A percentile compares a stretch with the other conserved stretches of the same genome.
Evolutionary conservation across 2,888 invertebrate genomes (phyloP).

Genomic region (Acronicta alni): DNA sequence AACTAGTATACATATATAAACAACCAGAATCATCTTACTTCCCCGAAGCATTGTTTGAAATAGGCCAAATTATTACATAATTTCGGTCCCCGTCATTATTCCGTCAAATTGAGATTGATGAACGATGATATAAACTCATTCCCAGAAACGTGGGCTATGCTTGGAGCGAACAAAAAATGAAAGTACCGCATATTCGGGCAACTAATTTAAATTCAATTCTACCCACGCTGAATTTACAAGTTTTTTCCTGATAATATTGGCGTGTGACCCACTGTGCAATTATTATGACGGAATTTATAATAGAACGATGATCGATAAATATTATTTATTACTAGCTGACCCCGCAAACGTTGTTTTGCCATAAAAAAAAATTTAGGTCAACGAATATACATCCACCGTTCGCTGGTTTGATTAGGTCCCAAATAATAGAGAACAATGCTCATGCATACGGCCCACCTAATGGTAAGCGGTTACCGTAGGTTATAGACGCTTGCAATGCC

Average conservation of each 20-base stretch:
- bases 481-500: no score
- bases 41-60: not conserved
- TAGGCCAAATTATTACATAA: constrained; percentile 9
- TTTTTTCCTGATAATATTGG: constrained; percentile 20
- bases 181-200: constrained; percentile 32
- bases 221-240: constrained; percentile 34
- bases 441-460: no score
- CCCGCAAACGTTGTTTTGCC: no score
- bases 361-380: no score
- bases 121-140: constrained; percentile 11
- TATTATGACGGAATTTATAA: not conserved
- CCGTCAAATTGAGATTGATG: constrained; percentile 36
- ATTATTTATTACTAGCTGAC: no score
- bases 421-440: no score
- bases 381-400: no score
- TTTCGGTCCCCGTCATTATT: constrained; percentile 11
- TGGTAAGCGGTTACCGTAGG: no score
- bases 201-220: constrained; percentile 52
- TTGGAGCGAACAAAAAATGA: constrained; percentile 19
- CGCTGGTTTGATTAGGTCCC: no score
- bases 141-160: constrained; percentile 21
- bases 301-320: no score
- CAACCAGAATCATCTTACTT: not conserved
- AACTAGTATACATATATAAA: no score
- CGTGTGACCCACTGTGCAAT: constrained; percentile 16